Evolutionary conservation across 2,113 vertebrate genomes (phyloP).

Genomic region (Mungos mungo): DNA sequence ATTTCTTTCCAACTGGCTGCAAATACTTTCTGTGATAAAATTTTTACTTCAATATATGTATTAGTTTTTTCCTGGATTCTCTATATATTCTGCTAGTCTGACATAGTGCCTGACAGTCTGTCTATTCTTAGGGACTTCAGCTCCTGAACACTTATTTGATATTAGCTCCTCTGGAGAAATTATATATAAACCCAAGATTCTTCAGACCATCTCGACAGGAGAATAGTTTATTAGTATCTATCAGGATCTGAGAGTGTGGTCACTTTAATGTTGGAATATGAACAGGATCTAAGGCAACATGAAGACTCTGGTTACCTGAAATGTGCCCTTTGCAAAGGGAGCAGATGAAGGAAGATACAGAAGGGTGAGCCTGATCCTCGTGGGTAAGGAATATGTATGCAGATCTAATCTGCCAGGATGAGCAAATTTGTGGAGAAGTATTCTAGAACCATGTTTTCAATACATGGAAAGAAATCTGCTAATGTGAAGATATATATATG

Average conservation of each 20-base stretch:
- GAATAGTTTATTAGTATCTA: not conserved
- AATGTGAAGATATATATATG: not conserved
- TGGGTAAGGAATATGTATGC: not conserved
- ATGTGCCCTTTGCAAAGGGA: not conserved
- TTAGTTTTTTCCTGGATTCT: not conserved
- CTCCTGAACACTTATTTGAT: not conserved
- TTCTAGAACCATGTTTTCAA: slow-evolving; percentile 39
- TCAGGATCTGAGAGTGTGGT: not conserved
- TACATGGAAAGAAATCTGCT: slow-evolving; percentile 39
- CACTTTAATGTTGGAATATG: not conserved
- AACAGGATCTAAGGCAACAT: not conserved
- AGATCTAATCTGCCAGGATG: not conserved
- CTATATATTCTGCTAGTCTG: not conserved
- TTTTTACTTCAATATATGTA: not conserved
- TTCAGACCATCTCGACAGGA: not conserved
- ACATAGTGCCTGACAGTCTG: not conserved
- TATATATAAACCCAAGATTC: not conserved
- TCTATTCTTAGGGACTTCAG: not conserved
- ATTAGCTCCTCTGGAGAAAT: not conserved
- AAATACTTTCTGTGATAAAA: not conserved
- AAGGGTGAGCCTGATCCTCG: not conserved
- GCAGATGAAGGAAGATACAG: not conserved
- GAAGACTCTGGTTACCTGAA: not conserved
- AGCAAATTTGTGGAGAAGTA: not conserved
- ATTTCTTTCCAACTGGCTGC: not conserved